Percentiles rank a stretch among this genome's conserved stretches.
phyloP scores from a whole-genome alignment of 2,113 vertebrate species.

The Misgurnus anguillicaudatus region DNA sequence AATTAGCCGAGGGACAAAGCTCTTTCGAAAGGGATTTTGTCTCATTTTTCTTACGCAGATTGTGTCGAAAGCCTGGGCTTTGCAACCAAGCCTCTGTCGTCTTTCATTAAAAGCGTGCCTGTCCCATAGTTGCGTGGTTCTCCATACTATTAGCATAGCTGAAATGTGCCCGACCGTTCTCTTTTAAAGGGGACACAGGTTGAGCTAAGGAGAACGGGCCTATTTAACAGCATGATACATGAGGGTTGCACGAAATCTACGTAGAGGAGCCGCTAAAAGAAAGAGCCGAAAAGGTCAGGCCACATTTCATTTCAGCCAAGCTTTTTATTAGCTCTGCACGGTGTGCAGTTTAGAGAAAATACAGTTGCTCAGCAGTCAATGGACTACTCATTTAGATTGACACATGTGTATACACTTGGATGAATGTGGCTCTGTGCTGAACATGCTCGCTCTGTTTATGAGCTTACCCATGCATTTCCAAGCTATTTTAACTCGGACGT shows the following conservation, averaged over 20 bases:
- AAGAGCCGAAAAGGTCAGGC: constrained; percentile 71
- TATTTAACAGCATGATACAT: constrained; percentile 72
- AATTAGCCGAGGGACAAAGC: background rate
- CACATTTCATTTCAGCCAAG: constrained; percentile 68
- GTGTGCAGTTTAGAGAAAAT: constrained; percentile 68
- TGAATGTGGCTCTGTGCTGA: constrained; percentile 71
- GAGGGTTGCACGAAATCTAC: constrained; percentile 66
- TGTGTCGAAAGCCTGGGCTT: background rate
- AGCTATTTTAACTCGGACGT: constrained; percentile 71
- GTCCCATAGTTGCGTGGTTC: constrained; percentile 54
- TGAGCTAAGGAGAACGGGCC: constrained; percentile 66
- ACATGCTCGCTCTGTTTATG: constrained; percentile 68
- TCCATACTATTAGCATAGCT: constrained; percentile 46
- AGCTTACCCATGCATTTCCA: constrained; percentile 62
- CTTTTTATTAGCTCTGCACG: constrained; percentile 62
- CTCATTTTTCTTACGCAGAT: background rate
- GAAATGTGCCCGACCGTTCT: constrained; percentile 58
- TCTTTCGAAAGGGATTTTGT: background rate
- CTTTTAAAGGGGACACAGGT: constrained; percentile 64
- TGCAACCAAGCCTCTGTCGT: constrained; percentile 16
- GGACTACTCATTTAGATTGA: constrained; percentile 68
- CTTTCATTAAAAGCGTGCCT: constrained; percentile 58
- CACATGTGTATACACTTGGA: constrained; percentile 56
- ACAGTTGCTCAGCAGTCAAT: constrained; percentile 68
- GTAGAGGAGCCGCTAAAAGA: constrained; percentile 71